Conservation (phyloP, 2,797 vertebrate species). For the Lutjanus argentimaculatus region DNA sequence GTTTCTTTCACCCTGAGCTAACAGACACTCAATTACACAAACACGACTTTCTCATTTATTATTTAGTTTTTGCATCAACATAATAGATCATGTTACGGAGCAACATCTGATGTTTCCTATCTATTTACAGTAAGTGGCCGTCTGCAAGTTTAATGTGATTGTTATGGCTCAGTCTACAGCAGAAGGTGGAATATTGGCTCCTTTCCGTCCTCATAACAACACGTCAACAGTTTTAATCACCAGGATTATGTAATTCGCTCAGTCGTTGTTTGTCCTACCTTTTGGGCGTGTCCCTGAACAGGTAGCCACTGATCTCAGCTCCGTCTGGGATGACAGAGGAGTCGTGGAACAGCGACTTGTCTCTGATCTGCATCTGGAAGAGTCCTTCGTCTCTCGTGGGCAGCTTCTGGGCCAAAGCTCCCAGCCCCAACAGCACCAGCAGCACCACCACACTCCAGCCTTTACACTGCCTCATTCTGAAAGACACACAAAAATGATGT, state of each 20-base stretch:
- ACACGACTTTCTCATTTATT: slow-evolving; percentile 81
- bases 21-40: slow-evolving; percentile 56
- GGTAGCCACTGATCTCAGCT: slow-evolving; percentile 96
- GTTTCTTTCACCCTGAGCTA: slow-evolving; percentile 36
- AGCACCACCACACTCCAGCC: slow-evolving; percentile 77
- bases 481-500: slow-evolving; percentile 11
- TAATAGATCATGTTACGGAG: slow-evolving; percentile 68
- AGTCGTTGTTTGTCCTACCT: slow-evolving; percentile 83
- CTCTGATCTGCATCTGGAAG: slow-evolving; percentile 98
- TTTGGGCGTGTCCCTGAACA: slow-evolving; percentile 97
- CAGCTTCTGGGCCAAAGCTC: slow-evolving; percentile 91
- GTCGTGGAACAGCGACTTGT: slow-evolving; percentile 95
- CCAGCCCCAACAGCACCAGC: slow-evolving; percentile 83
- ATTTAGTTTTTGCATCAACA: slow-evolving; percentile 79
- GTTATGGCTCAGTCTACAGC: slow-evolving; percentile 26
- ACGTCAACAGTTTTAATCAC: slow-evolving; percentile 25
- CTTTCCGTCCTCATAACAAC: slow-evolving; percentile 7
- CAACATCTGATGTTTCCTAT: slow-evolving; percentile 72
- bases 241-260: slow-evolving; percentile 10
- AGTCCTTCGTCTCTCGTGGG: slow-evolving; percentile 97
- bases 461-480: slow-evolving; percentile 90
- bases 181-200: neutral
- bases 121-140: slow-evolving; percentile 69
- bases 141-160: slow-evolving; percentile 44
- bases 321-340: slow-evolving; percentile 96